Percentiles rank a stretch among this genome's conserved stretches.
phyloP scores from a whole-genome alignment of 2,113 vertebrate species.

The Catagonus wagneri region DNA sequence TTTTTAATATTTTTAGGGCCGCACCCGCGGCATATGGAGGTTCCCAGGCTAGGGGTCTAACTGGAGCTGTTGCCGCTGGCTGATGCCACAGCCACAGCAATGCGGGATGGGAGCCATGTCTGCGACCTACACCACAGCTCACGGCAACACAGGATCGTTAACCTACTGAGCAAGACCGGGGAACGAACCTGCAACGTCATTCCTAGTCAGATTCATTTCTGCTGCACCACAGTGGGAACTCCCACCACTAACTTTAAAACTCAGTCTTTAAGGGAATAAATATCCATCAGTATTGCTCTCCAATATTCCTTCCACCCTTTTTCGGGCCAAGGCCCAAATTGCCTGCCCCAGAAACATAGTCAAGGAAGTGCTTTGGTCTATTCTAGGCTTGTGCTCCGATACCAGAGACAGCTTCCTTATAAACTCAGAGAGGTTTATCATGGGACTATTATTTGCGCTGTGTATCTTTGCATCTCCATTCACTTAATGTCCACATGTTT shows the following conservation, averaged over 20 bases:
- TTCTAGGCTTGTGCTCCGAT: background rate
- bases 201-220: no score
- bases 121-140: no score
- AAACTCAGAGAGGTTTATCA: background rate
- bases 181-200: no score
- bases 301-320: background rate
- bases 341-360: background rate
- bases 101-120: no score
- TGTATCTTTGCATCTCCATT: background rate
- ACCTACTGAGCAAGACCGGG: no score
- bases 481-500: background rate
- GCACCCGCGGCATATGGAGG: no score
- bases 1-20: no score
- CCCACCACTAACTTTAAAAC: slow-evolving; percentile 31
- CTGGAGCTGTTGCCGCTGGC: no score
- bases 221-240: no score
- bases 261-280: background rate
- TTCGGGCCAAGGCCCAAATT: background rate
- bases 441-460: background rate
- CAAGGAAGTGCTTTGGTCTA: background rate
- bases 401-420: background rate
- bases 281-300: background rate
- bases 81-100: no score
- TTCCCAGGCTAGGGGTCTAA: no score
- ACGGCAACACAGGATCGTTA: no score